These are phyloP conservation scores for Steatornis caripensis DNA, from an alignment of 2,113 vertebrate genomes.

Conservation along the genomic window DNA sequence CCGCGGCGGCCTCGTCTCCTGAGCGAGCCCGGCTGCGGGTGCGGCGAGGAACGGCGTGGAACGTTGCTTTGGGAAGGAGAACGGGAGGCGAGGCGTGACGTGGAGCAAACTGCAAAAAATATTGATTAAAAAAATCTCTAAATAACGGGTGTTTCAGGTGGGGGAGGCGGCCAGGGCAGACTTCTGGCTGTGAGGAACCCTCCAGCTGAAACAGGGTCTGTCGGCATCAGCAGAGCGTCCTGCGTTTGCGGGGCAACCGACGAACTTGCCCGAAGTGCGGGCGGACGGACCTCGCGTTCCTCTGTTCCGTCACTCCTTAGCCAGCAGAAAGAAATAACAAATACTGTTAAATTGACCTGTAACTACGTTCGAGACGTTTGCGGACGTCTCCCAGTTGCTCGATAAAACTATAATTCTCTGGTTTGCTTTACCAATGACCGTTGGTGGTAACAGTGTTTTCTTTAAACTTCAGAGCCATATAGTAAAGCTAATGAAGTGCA, in stretches of 20 bases:
- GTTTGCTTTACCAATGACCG: neutral
- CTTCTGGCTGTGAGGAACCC: neutral
- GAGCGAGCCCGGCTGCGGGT: neutral
- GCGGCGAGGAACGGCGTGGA: neutral
- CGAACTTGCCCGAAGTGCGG: neutral
- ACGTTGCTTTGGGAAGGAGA: neutral
- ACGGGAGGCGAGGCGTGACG: neutral
- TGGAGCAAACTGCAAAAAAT: neutral
- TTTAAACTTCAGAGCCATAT: neutral
- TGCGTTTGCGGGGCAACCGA: neutral
- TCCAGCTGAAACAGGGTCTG: neutral
- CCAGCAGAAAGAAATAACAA: neutral
- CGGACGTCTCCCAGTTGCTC: neutral
- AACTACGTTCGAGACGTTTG: neutral
- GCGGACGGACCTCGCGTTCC: rapidly evolving
- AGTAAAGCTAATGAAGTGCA: neutral
- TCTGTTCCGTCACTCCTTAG: neutral
- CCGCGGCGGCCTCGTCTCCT: neutral
- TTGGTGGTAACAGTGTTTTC: neutral
- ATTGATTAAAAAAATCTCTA: rapidly evolving
- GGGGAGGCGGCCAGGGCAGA: neutral
- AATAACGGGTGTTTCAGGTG: neutral
- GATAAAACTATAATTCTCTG: neutral
- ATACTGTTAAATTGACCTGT: neutral
- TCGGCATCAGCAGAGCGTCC: neutral